Base-by-base conservation (phyloP, 35 echinoderm and acorn worm genomes). In the Apostichopus japonicus region DNA sequence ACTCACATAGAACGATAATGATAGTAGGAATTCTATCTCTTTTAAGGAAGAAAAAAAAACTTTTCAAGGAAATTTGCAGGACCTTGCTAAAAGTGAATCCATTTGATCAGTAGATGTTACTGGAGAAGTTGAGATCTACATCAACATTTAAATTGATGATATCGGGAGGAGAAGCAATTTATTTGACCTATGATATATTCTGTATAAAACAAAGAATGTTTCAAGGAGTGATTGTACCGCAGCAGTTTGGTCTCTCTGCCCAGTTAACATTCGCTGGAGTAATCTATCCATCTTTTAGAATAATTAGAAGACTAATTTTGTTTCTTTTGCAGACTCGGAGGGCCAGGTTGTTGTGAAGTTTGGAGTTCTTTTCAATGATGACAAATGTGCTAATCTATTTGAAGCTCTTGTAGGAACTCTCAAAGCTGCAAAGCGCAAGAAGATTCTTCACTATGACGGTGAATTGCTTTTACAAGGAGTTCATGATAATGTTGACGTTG, bases 401-500 rank as follows among this genome's bases (percentile, higher is more conserved):
- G 96, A 98, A 77, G 96, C 96, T 57, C 90, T 98, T 0, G 96
- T 98, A 56, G 96, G 96, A 21, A 98, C 96, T 5, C 80, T 98
- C 13, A 95, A 56, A 58, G 96, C 96, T 54, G 96, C 96, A 6
- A 98, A 98, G 72, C 93, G 90, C 58, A 95, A 94, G 93, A 98
- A 98, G 96, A 92, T 95, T 16, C 77, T 98, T 23, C 77, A 84
- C 1, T 98, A 98, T 80, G 90, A 94, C 22, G 90, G 94, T 6
- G 96, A 98, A 75, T 84, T 98, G 5, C 92, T 98, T 65, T 78
- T 98, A 90, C 96, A 98, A 92, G 96, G 96, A 15, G 96, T 95
- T 23, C 96, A 98, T 80, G 96, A 98, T 71, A 94, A 98, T 90
- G 96, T 98, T 25, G 91, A 95, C 44, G 56, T 95, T 61, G 79